Percentiles rank a stretch among this genome's conserved stretches.
Conservation (phyloP, 2,113 vertebrate genomes). For the Sapayoa aenigma region DNA sequence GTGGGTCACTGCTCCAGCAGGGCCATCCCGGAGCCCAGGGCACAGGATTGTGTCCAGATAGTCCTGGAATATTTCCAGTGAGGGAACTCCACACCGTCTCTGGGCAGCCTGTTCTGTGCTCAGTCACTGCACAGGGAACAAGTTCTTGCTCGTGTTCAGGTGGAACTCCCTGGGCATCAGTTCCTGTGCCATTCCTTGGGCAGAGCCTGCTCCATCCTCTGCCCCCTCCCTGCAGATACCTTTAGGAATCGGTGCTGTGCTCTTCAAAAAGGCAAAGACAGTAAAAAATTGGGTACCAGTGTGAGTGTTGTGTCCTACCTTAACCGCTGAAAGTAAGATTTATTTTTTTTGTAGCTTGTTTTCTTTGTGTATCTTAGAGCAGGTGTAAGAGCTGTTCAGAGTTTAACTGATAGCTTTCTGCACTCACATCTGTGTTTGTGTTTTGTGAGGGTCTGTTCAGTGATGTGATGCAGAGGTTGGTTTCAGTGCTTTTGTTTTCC, state of each 20-base stretch:
- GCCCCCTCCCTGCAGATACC: not conserved
- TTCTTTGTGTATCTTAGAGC: not conserved
- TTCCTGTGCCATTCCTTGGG: not conserved
- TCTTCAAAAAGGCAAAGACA: not conserved
- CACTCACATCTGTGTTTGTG: rapidly evolving
- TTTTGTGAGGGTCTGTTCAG: not conserved
- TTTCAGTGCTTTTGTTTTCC: not conserved
- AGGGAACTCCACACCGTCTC: not conserved
- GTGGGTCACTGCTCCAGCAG: not conserved
- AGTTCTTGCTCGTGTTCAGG: not conserved
- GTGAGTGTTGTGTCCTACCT: not conserved
- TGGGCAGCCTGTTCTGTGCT: not conserved
- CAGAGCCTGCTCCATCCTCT: not conserved
- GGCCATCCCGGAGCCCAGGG: not conserved
- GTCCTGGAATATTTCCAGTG: not conserved
- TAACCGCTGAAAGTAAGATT: not conserved
- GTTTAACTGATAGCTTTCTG: not conserved
- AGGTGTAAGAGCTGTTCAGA: not conserved
- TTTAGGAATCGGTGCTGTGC: not conserved
- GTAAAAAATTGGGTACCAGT: not conserved
- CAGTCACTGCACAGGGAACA: not conserved
- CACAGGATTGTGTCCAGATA: not conserved
- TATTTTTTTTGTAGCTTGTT: not conserved
- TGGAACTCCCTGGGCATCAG: not conserved
- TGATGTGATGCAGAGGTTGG: rapidly evolving